phyloP scores from a whole-genome alignment of 2,888 invertebrate species.

The Thymelicus sylvestris region DNA sequence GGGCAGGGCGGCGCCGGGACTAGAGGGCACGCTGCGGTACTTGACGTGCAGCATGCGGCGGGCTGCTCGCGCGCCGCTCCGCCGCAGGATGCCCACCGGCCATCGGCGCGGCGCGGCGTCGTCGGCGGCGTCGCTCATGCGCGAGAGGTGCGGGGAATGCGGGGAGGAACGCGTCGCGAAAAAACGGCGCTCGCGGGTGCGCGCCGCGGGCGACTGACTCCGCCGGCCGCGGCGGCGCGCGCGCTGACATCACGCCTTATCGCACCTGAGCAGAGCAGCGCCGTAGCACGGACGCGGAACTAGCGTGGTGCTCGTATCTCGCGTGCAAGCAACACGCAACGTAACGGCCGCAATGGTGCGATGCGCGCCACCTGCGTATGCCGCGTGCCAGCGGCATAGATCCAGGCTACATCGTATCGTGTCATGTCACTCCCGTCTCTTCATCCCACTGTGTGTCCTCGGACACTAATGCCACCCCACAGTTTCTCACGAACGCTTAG shows the following conservation, averaged over 20 bases:
- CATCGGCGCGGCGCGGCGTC: conserved; percentile 60
- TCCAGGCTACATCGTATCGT: no score
- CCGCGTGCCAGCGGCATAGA: background rate
- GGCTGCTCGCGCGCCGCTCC: conserved; percentile 69
- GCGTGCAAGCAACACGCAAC: conserved; percentile 28
- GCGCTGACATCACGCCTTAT: conserved; percentile 51
- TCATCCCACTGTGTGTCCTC: background rate
- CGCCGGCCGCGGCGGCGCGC: conserved; percentile 37
- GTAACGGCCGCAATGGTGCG: background rate
- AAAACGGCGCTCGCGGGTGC: conserved; percentile 33
- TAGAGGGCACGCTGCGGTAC: conserved; percentile 69
- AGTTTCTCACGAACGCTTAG: no score
- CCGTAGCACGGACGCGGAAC: conserved; percentile 38
- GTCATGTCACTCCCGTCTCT: no score
- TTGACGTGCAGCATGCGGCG: conserved; percentile 70
- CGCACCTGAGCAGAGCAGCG: conserved; percentile 48
- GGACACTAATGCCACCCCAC: no score
- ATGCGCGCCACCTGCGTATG: background rate
- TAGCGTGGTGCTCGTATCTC: conserved; percentile 52
- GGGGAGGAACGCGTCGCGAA: conserved; percentile 32
- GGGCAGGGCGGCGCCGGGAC: conserved; percentile 47
- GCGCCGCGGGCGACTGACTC: conserved; percentile 44
- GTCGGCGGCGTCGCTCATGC: conserved; percentile 56
- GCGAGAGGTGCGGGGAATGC: conserved; percentile 36
- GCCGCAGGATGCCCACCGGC: conserved; percentile 69